Base-by-base conservation (phyloP, 2,888 invertebrate genomes). In the Drosophila anomalata region DNA sequence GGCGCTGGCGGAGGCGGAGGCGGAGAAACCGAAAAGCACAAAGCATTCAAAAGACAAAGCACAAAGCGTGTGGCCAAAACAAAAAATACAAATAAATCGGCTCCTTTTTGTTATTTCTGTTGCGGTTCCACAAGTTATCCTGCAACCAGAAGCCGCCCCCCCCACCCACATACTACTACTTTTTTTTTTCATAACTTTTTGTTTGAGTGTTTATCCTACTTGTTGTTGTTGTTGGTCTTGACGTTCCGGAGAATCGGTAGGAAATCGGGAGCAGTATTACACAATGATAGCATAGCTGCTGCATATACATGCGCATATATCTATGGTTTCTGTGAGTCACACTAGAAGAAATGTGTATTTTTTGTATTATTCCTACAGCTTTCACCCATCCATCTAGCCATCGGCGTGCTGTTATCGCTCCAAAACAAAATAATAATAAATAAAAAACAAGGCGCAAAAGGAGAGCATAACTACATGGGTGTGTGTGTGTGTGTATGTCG, bases 221-320 rank as follows among this genome's bases (percentile, higher is more conserved):
- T 31, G 42, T 46, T 46, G 47, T 51, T 55, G 51, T 50, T 31
- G 42, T 46, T 46, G 47, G 46, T 55, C 39, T 67, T 67, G 44
- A 50, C 48, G 55, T 44, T 63, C 57, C 68, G 66, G 68, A 68
- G 47, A 56, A 68, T 29, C 48, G 36, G 36, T n/a, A n/a, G n/a
- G 39, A 61, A 63, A 61, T 63, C 50, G 39, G 46, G 41, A 44
- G 44, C 22, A 20, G 44, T 44, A 44, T 44, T 44, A 44, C 44
- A 44, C 44, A 51, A 51, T 51, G 22, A 33, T 22, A 44, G 22
- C 44, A 42, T 20, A 44, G 22, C 44, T 22, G 22, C 36, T 51
- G 17, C 24, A n/a, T 51, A 22, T 51, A 33, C 12, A 9, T 3
- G 20, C 9, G 17, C 22, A 22, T 12, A 44, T 22, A 17, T 44